Percentiles rank a stretch among this genome's conserved stretches.
Conservation (phyloP, 53 echinoderm and acorn worm genomes). For the Temnopleurus reevesii region DNA sequence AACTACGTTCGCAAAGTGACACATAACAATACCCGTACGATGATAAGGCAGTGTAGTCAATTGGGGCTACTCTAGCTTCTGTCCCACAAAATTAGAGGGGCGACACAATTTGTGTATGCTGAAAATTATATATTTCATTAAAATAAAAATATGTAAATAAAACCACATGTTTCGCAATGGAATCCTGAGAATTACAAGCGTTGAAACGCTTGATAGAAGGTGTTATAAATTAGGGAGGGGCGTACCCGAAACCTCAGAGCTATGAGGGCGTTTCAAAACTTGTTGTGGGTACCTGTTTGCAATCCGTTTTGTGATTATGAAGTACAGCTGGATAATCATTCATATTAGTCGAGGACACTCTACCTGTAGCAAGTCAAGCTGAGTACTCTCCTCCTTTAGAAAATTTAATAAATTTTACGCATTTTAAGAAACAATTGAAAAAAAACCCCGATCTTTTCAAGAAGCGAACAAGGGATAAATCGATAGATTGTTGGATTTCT, state of each 20-base stretch:
- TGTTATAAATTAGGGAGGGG: neutral
- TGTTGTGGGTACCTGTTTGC: neutral
- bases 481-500: neutral
- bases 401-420: neutral
- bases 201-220: neutral
- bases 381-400: too few species aligned
- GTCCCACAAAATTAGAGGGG: neutral
- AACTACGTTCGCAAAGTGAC: conserved; percentile 18
- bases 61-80: neutral
- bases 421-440: neutral
- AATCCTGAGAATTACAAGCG: too few species aligned
- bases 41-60: neutral
- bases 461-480: neutral
- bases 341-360: neutral
- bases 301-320: neutral
- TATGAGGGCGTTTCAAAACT: neutral
- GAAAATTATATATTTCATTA: too few species aligned
- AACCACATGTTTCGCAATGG: too few species aligned
- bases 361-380: neutral
- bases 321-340: conserved; percentile 9
- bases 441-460: neutral
- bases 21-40: neutral
- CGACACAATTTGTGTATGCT: too few species aligned
- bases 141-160: too few species aligned
- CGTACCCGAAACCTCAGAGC: neutral